Percentiles rank a stretch among this genome's conserved stretches.
Conservation (phyloP, 2,797 vertebrate species). For the Melopsittacus undulatus region DNA sequence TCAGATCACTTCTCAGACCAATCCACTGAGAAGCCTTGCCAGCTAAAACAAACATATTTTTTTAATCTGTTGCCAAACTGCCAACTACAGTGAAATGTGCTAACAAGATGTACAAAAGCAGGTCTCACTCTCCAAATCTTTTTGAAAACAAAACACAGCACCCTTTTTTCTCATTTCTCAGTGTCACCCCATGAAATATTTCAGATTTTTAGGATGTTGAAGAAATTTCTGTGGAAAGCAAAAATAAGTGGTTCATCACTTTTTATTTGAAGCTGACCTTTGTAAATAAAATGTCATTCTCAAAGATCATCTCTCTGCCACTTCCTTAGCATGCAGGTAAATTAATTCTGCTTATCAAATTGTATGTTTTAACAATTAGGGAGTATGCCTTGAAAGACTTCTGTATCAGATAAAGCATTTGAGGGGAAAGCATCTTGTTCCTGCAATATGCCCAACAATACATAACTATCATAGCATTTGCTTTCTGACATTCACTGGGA, state of each 20-base stretch:
- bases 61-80: slow-evolving; percentile 39
- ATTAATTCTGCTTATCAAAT: neutral
- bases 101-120: slow-evolving; percentile 37
- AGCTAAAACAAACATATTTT: slow-evolving; percentile 24
- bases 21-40: neutral
- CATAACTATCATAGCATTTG: slow-evolving; percentile 33
- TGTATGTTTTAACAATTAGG: slow-evolving; percentile 28
- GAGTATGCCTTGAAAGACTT: slow-evolving; percentile 22
- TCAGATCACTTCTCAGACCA: neutral
- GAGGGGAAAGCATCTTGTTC: slow-evolving; percentile 31
- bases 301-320: neutral
- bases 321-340: neutral
- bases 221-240: slow-evolving; percentile 44
- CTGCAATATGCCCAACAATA: slow-evolving; percentile 18
- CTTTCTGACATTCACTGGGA: slow-evolving; percentile 43
- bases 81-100: slow-evolving; percentile 18
- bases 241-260: slow-evolving; percentile 32
- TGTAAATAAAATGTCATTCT: slow-evolving; percentile 35
- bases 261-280: slow-evolving; percentile 54
- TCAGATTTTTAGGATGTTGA: neutral
- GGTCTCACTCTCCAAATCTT: neutral
- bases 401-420: slow-evolving; percentile 19
- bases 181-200: neutral
- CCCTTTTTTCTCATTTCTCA: neutral
- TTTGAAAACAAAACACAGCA: neutral